Evolutionary conservation across 2,888 invertebrate genomes (phyloP).

Genomic region (Hartigia nigra): DNA sequence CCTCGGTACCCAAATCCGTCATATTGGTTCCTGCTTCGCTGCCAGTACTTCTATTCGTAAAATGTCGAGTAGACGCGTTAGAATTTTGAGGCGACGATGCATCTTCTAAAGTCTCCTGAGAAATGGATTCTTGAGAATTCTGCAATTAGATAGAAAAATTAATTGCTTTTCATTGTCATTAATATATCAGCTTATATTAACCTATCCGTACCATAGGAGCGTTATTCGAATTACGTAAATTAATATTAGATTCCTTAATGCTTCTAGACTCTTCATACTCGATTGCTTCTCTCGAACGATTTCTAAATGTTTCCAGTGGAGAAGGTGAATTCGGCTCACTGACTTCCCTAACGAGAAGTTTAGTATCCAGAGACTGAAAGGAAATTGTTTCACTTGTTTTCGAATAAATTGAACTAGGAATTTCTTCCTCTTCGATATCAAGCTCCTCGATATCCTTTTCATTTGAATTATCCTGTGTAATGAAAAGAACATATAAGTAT

Average conservation of each 20-base stretch:
- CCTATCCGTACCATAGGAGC: neutral
- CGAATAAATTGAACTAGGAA: neutral
- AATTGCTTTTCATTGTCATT: neutral
- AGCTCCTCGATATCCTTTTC: neutral
- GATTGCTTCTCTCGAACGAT: constrained; percentile 39
- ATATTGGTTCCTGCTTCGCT: neutral
- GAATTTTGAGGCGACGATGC: neutral
- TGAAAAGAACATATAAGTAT: neutral
- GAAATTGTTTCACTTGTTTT: neutral
- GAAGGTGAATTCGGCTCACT: neutral
- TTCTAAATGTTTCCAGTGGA: constrained; percentile 20
- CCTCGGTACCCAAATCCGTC: neutral
- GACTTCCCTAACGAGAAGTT: neutral
- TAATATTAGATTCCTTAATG: constrained; percentile 10
- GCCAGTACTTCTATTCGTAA: neutral
- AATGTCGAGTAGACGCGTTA: neutral
- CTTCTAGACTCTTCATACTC: constrained; percentile 27
- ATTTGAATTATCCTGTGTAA: neutral
- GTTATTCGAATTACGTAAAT: neutral
- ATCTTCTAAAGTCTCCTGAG: neutral
- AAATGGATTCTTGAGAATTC: neutral
- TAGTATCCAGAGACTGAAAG: neutral
- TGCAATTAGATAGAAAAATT: neutral
- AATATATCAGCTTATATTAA: neutral
- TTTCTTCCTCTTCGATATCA: neutral